Evolutionary conservation across 1,140 invertebrate species (phyloP).

Genomic region (Euwallacea similis): DNA sequence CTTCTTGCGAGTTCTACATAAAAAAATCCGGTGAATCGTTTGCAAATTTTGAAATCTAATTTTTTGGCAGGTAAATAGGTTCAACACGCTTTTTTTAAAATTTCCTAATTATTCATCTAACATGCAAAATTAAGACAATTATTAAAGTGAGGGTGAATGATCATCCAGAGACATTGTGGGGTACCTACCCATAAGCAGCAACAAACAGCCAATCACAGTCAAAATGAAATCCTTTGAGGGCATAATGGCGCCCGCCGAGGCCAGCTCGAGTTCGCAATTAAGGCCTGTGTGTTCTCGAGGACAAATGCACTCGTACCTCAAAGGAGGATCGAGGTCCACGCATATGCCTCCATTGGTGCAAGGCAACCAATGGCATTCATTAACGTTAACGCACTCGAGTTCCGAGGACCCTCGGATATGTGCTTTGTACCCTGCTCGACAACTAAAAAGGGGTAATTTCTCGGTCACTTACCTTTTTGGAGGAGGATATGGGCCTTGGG

Average conservation of each 20-base stretch:
- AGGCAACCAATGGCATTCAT: conserved; percentile 72
- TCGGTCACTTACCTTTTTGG: conserved; percentile 22
- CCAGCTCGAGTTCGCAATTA: conserved; percentile 75
- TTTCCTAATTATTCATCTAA: no score
- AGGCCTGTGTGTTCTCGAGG: conserved; percentile 73
- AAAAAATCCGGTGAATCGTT: no score
- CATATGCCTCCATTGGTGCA: conserved; percentile 76
- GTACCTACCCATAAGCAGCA: conserved; percentile 74
- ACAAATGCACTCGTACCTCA: conserved; percentile 76
- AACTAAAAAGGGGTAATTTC: conserved; percentile 58
- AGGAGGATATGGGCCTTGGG: neutral
- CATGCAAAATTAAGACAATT: no score
- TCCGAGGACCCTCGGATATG: conserved; percentile 56
- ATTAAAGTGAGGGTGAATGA: no score
- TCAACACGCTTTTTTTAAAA: no score
- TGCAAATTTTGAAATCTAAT: no score
- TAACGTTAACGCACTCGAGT: conserved; percentile 70
- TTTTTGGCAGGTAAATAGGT: no score
- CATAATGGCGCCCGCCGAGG: conserved; percentile 74
- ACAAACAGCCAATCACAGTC: conserved; percentile 74
- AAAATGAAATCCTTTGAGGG: conserved; percentile 82
- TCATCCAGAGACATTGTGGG: no score
- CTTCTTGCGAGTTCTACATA: no score
- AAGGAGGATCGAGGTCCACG: conserved; percentile 67
- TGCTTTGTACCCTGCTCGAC: conserved; percentile 68